Percentiles rank a stretch among this genome's conserved stretches.
Conservation (phyloP, 2,888 invertebrate genomes). For the Didymodactylos carnosus region DNA sequence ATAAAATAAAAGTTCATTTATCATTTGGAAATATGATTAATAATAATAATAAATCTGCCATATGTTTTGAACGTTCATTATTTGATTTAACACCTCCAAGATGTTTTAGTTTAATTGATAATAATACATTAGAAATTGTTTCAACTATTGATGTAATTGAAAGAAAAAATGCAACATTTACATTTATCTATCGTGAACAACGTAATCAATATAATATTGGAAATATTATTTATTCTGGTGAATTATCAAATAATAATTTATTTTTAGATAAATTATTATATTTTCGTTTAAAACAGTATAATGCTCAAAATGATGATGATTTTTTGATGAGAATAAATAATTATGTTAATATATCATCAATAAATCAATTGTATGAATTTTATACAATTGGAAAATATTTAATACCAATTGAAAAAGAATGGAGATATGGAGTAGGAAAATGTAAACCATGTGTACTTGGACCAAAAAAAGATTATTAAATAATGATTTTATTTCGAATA, state of each 20-base stretch:
- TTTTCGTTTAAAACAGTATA: neutral
- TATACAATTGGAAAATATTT: neutral
- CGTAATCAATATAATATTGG: neutral
- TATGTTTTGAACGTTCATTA: neutral
- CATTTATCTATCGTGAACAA: neutral
- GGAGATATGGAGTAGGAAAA: neutral
- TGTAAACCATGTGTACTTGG: neutral
- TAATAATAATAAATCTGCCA: neutral
- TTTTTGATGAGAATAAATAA: neutral
- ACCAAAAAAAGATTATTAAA: neutral
- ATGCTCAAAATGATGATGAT: neutral
- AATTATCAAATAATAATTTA: neutral
- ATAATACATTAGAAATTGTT: neutral
- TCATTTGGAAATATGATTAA: too few relatives aligned
- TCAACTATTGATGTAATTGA: neutral
- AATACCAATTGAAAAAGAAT: neutral
- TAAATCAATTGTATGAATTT: neutral
- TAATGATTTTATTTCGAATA: too few relatives aligned
- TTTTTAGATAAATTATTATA: neutral
- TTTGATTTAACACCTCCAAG: neutral
- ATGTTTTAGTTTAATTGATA: neutral
- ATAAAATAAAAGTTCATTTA: neutral
- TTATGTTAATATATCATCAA: too few relatives aligned
- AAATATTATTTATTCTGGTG: neutral
- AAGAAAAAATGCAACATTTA: neutral